Base-by-base conservation (phyloP, 2,888 invertebrate species). In the Neocrepidodera transversa region DNA sequence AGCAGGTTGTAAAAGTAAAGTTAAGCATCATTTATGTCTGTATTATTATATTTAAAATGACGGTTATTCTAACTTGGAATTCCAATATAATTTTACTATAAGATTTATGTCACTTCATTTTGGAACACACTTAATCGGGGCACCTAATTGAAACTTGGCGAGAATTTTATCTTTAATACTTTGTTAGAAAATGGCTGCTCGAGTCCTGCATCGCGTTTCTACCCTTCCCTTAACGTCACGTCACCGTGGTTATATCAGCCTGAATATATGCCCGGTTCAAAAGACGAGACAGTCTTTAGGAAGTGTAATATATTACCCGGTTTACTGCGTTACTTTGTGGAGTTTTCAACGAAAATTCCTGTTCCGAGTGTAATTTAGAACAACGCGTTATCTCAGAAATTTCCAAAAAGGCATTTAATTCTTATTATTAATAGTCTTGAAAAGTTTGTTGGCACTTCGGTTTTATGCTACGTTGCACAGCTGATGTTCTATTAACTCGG, bases 111-210 rank as follows among this genome's bases (percentile, higher is more conserved):
- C 53, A 47, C 54, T 54, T 54, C 54, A 54, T 54, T 54, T 20
- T 61, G 71, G 60, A 67, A 67, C 67, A 63, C 64, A 68, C 68
- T 71, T 70, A 71, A 73, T 74, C 71, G 70, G 60, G 68, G 71
- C 61, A 71, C 72, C 71, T 72, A 74, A 74, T 74, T 74, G 74
- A 74, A 74, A 73, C 70, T 74, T 74, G 71, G 73, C 58, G 58
- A 48, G 58, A 58, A 53, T 52, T 48, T 38, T 52, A 36, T 32
- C 48, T 32, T 52, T 68, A 68, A 68, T 71, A 66, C 66, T 62
- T 60, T 63, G 62, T 59, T n/a, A 67, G 67, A 68, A 69, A 71
- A 70, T 65, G 66, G 68, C 65, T 63, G 64, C 53, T 59, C 58
- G 58, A 64, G 64, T 66, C 60, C 62, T n/a, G 63, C 60, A n/a